These are phyloP conservation scores for Hemicordylus capensis DNA, from an alignment of 2,113 vertebrate genomes.

Conservation along the genomic window DNA sequence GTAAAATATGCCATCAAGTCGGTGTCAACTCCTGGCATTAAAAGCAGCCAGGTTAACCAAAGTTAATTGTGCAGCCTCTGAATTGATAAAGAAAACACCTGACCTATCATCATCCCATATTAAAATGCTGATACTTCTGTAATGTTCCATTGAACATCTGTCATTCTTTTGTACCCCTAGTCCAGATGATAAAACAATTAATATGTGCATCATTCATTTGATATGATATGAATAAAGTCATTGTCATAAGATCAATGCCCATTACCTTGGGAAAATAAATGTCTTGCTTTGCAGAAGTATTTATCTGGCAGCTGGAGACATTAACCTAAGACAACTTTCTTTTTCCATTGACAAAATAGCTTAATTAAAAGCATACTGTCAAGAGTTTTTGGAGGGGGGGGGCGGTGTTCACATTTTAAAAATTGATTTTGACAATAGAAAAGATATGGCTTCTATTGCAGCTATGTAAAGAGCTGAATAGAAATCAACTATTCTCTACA, in stretches of 20 bases:
- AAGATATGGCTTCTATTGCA: neutral
- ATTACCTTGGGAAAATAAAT: constrained; percentile 72
- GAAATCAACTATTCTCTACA: neutral
- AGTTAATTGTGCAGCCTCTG: constrained; percentile 8
- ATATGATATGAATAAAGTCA: constrained; percentile 59
- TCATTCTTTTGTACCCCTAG: constrained; percentile 14
- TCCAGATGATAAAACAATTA: constrained; percentile 51
- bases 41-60: neutral
- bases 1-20: too few species aligned
- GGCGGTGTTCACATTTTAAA: neutral
- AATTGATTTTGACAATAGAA: constrained; percentile 25
- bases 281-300: constrained; percentile 68
- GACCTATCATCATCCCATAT: neutral
- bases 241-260: constrained; percentile 63
- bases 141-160: constrained; percentile 36
- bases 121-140: neutral
- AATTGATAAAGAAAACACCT: constrained; percentile 45
- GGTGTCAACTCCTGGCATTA: too few species aligned
- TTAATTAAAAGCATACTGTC: constrained; percentile 42
- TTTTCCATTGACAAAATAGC: constrained; percentile 65
- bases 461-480: neutral
- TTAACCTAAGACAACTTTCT: constrained; percentile 68
- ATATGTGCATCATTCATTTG: constrained; percentile 56
- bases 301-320: constrained; percentile 69
- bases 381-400: neutral